Evolutionary conservation across 2,888 invertebrate species (phyloP).

Genomic region (Gastracanthus pulcherrimus): DNA sequence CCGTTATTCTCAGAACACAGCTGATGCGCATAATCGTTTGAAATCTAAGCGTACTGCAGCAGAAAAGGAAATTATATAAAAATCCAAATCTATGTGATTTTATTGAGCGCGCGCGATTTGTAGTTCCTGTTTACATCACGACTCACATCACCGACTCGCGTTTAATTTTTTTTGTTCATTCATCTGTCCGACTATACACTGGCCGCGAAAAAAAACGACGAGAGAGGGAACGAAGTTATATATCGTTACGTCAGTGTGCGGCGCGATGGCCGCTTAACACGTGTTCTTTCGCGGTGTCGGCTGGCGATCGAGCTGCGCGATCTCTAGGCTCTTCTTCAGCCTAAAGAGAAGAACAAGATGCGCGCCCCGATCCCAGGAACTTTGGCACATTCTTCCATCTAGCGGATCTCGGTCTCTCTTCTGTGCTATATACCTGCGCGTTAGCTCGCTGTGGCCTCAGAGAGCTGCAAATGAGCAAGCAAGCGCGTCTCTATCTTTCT

Average conservation of each 20-base stretch:
- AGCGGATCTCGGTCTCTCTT: background rate
- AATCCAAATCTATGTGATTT: slow-evolving; percentile 34
- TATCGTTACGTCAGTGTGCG: slow-evolving; percentile 48
- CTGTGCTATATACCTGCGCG: slow-evolving; percentile 24
- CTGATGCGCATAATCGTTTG: too few relatives aligned
- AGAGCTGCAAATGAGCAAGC: slow-evolving; percentile 32
- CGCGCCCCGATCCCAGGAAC: slow-evolving; percentile 27
- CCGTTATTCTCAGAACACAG: too few relatives aligned
- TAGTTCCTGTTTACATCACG: slow-evolving; percentile 50
- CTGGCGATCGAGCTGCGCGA: slow-evolving; percentile 52
- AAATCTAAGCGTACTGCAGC: background rate
- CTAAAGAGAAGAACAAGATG: slow-evolving; percentile 29
- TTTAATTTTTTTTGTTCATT: background rate
- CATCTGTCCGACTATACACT: background rate
- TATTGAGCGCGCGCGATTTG: slow-evolving; percentile 39
- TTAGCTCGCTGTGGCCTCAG: background rate
- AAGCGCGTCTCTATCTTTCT: background rate
- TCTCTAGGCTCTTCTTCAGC: slow-evolving; percentile 17
- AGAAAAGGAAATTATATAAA: slow-evolving; percentile 33
- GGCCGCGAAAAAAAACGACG: background rate
- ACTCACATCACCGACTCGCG: background rate
- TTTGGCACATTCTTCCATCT: slow-evolving; percentile 43
- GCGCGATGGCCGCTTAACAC: slow-evolving; percentile 51
- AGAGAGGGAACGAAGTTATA: slow-evolving; percentile 29
- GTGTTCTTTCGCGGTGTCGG: slow-evolving; percentile 53